A percentile compares a stretch with the other conserved stretches of the same genome.
Evolutionary conservation across 2,888 invertebrate species (phyloP).

Genomic region (Pardosa pseudoannulata): DNA sequence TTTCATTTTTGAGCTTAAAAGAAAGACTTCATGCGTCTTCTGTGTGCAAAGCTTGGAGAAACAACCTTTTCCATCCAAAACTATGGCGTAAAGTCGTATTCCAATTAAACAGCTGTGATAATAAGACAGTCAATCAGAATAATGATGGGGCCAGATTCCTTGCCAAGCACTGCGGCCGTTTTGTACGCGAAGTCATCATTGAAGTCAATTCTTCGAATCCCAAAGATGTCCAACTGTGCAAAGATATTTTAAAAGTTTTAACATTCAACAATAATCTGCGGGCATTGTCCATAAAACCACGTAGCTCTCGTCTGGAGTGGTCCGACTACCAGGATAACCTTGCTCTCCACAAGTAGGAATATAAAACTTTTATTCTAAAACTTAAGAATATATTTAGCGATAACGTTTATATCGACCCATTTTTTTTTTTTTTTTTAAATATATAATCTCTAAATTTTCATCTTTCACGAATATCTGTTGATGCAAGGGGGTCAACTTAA

Average conservation of each 20-base stretch:
- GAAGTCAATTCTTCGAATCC: constrained; percentile 76
- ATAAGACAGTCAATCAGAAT: constrained; percentile 52
- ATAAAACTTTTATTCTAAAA: no score
- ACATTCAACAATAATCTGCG: constrained; percentile 76
- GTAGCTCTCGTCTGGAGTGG: constrained; percentile 77
- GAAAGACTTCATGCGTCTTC: constrained; percentile 81
- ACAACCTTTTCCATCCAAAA: constrained; percentile 77
- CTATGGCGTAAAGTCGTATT: constrained; percentile 76
- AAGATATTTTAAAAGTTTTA: constrained; percentile 75
- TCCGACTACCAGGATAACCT: constrained; percentile 56
- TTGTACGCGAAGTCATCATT: constrained; percentile 76
- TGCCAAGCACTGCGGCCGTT: constrained; percentile 77
- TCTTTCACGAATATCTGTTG: no score
- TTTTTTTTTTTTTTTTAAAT: no score
- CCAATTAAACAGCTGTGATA: constrained; percentile 71
- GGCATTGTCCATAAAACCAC: constrained; percentile 76
- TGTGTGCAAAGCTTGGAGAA: constrained; percentile 81
- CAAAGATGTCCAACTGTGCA: constrained; percentile 76
- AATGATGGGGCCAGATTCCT: constrained; percentile 76
- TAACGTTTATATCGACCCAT: no score
- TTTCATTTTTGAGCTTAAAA: constrained; percentile 79
- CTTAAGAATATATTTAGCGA: no score
- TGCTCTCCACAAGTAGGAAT: constrained; percentile 66
- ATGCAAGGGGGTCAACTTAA: no score
- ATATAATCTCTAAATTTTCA: no score